Base-by-base conservation (phyloP, 2,797 vertebrate genomes). In the Gallinago nigripennis region DNA sequence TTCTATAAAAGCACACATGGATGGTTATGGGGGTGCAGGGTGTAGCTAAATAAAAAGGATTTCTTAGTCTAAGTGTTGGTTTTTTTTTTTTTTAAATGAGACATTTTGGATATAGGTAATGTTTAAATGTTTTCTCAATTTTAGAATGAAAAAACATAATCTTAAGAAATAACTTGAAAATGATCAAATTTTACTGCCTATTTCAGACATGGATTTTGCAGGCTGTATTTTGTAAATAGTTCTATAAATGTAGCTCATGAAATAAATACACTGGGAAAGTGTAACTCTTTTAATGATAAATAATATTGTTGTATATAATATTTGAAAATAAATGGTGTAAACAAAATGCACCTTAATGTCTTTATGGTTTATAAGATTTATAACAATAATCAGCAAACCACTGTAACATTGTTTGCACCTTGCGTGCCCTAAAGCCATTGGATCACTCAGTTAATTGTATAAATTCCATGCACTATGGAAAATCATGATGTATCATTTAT, bases 401-500 rank as follows among this genome's bases (percentile, higher is more conserved):
- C 96, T 92, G 94, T 96, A 97, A 97, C 95, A 91, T 84, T 95
- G 95, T 96, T 97, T 95, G 96, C 94, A 97, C 97, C 97, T 97
- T 97, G 85, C 87, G 91, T 97, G 97, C 97, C 98, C 98, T 96
- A 86, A 96, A 98, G 98, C 97, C 97, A 97, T 95, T 95, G 98
- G 95, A 97, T 97, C 95, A 96, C 92, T 93, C 92, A n/a, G 95
- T 97, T 98, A 98, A 98, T 98, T 98, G 97, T 97, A 96, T 97
- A 97, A 98, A 97, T 98, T 97, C 97, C 94, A 88, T 84, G 97
- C 96, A 93, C 97, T 98, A 96, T 97, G 97, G 97, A 97, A 98
- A 98, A 98, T 97, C 95, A 92, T 69, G 88, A 95, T 96, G 93
- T 92, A 95, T 97, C 98, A 97, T 98, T 98, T 98, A 98, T 98